phyloP scores from a whole-genome alignment of 1,140 invertebrate genomes.

The Atta colombica region DNA sequence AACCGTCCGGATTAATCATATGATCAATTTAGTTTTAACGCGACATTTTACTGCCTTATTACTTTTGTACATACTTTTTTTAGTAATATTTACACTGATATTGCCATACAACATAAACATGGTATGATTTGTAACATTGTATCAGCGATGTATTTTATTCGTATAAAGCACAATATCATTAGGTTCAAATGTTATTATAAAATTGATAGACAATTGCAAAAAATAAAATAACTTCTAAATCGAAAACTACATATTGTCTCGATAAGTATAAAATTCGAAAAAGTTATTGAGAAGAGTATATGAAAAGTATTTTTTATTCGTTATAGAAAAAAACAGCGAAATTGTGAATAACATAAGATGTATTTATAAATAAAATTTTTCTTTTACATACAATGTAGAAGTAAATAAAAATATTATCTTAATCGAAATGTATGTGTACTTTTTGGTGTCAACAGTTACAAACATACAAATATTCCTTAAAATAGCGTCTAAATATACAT shows the following conservation, averaged over 20 bases:
- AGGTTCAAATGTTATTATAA: constrained; percentile 30
- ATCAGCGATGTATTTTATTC: neutral
- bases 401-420: constrained; percentile 27
- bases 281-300: neutral
- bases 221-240: constrained; percentile 40
- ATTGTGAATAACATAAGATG: neutral
- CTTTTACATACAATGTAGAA: constrained; percentile 28
- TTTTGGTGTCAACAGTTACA: constrained; percentile 35
- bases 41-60: constrained; percentile 49
- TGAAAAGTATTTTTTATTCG: neutral
- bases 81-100: constrained; percentile 29
- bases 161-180: constrained; percentile 46
- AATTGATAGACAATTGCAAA: constrained; percentile 21
- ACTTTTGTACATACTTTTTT: constrained; percentile 65
- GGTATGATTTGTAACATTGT: constrained; percentile 1
- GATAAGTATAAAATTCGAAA: neutral
- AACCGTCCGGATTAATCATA: constrained; percentile 67
- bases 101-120: neutral
- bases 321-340: neutral
- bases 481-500: neutral
- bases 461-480: constrained; percentile 35
- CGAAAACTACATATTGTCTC: neutral
- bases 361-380: constrained; percentile 40
- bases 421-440: constrained; percentile 5
- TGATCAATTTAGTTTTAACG: constrained; percentile 59